These are phyloP conservation scores for Coremacera marginata DNA, from an alignment of 2,888 invertebrate genomes.

Conservation along the genomic window DNA sequence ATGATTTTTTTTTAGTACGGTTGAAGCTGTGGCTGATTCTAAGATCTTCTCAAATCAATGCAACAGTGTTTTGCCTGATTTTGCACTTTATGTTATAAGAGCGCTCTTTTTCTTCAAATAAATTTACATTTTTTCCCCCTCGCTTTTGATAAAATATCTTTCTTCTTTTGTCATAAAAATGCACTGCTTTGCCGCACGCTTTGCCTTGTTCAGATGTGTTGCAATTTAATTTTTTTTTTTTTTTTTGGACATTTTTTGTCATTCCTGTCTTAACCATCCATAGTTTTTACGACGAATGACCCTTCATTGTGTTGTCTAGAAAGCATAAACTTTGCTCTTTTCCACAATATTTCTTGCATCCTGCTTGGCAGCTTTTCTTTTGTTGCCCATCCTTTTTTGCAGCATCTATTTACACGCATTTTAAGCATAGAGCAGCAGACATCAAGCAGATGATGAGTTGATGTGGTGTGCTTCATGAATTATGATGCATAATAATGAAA, in stretches of 20 bases:
- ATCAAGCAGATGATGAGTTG: conserved; percentile 5
- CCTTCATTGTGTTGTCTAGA: neutral
- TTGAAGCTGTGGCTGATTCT: neutral
- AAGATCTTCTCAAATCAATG: neutral
- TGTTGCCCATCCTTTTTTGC: neutral
- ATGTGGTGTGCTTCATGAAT: neutral
- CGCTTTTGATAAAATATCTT: no score
- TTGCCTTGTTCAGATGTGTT: neutral
- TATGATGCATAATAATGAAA: conserved; percentile 5
- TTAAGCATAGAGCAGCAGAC: neutral
- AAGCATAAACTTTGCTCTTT: no score
- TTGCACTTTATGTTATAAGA: neutral
- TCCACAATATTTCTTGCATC: no score
- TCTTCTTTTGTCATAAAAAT: neutral
- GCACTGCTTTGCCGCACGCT: conserved; percentile 4
- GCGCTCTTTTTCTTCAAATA: neutral
- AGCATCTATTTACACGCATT: neutral
- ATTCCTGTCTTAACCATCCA: neutral
- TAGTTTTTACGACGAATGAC: neutral
- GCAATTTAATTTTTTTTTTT: neutral
- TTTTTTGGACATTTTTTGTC: neutral
- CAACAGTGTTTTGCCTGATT: neutral
- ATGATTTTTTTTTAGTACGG: no score
- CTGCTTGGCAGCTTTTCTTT: neutral
- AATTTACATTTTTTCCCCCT: neutral